Evolutionary conservation across 2,113 vertebrate genomes (phyloP).

Genomic region (Takifugu flavidus): DNA sequence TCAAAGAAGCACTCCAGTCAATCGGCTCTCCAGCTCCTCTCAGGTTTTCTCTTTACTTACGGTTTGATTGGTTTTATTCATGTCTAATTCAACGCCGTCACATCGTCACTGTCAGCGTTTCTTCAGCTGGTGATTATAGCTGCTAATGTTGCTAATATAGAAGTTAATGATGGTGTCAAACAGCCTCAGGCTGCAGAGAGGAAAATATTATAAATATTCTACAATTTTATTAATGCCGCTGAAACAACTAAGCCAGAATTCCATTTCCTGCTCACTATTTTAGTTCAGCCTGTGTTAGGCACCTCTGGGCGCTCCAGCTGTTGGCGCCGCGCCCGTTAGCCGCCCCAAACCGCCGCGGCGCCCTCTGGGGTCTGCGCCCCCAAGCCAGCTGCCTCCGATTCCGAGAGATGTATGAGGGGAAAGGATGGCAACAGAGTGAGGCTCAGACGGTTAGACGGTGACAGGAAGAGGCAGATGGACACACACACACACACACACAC

Average conservation of each 20-base stretch:
- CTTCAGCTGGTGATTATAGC: not conserved
- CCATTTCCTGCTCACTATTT: slow-evolving; percentile 28
- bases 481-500: slow-evolving; percentile 25
- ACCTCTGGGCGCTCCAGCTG: slow-evolving; percentile 58
- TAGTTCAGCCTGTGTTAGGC: slow-evolving; percentile 45
- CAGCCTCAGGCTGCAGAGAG: too few species aligned
- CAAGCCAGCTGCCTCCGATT: slow-evolving; percentile 43
- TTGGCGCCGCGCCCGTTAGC: slow-evolving; percentile 47
- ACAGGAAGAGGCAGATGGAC: slow-evolving; percentile 44
- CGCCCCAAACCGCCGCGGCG: slow-evolving; percentile 12
- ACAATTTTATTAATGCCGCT: not conserved
- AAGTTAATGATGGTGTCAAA: not conserved
- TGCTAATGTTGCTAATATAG: not conserved
- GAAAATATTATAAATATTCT: too few species aligned
- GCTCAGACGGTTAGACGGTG: slow-evolving; percentile 17
- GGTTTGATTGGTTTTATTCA: too few species aligned
- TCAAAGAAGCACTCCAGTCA: not conserved
- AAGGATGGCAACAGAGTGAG: slow-evolving; percentile 24
- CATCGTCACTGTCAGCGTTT: not conserved
- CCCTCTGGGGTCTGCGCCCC: slow-evolving; percentile 18
- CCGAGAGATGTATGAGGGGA: slow-evolving; percentile 34
- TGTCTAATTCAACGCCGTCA: too few species aligned
- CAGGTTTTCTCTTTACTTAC: too few species aligned
- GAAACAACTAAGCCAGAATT: slow-evolving; percentile 13
- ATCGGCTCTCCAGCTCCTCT: too few species aligned